Percentiles rank a stretch among this genome's conserved stretches.
phyloP scores from a whole-genome alignment of 2,888 invertebrate species.

The Hedya salicella region DNA sequence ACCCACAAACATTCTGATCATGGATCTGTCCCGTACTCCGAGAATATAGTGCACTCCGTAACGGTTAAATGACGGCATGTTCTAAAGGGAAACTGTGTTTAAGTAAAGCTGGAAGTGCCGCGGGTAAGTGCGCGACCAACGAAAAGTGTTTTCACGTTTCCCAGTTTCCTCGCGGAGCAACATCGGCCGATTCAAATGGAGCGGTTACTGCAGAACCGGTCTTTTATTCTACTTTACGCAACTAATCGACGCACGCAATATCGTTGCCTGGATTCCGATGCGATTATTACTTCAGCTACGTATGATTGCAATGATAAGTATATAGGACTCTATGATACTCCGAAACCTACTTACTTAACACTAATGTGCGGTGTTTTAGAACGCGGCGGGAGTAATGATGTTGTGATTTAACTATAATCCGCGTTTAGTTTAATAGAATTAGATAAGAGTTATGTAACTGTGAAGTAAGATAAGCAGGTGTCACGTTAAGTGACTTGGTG shows the following conservation, averaged over 20 bases:
- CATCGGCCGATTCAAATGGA: conserved; percentile 70
- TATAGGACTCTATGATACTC: conserved; percentile 14
- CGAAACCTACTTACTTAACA: conserved; percentile 5
- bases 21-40: conserved; percentile 7
- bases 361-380: conserved; percentile 1
- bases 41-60: neutral
- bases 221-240: conserved; percentile 74
- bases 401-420: neutral
- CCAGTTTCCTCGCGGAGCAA: conserved; percentile 56
- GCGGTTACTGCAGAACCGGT: conserved; percentile 73
- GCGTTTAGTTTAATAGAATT: conserved; percentile 16
- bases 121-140: conserved; percentile 14
- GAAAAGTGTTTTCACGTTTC: conserved; percentile 50
- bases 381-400: neutral
- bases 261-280: conserved; percentile 71
- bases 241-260: conserved; percentile 69
- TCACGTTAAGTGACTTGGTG: conserved; percentile 19
- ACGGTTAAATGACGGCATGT: conserved; percentile 6
- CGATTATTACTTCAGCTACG: conserved; percentile 72
- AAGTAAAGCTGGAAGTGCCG: conserved; percentile 30
- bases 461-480: conserved; percentile 8
- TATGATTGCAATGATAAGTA: conserved; percentile 48
- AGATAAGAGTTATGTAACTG: conserved; percentile 17
- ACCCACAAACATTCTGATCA: conserved; percentile 17
- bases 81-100: conserved; percentile 27